A percentile compares a stretch with the other conserved stretches of the same genome.
Conservation (phyloP, 1,140 invertebrate species). For the Musca vetustissima region DNA sequence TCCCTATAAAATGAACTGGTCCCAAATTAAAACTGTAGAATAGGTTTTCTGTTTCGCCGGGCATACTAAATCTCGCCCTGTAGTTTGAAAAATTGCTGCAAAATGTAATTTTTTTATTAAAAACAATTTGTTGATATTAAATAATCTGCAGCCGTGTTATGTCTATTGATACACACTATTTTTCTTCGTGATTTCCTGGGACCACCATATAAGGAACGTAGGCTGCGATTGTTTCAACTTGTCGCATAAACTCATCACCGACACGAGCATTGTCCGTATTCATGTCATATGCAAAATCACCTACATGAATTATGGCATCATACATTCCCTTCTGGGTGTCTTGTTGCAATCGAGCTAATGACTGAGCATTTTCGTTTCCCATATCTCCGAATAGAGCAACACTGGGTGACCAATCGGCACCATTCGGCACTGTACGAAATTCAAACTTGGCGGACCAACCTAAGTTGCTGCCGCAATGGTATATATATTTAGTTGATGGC, state of each 20-base stretch:
- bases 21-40: constrained; percentile 93
- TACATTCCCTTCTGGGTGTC: constrained; percentile 79
- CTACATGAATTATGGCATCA: constrained; percentile 90
- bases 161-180: constrained; percentile 70
- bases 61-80: constrained; percentile 86
- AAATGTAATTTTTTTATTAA: constrained; percentile 36
- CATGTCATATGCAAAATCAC: constrained; percentile 97
- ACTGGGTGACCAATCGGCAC: constrained; percentile 72
- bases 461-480: constrained; percentile 77
- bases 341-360: constrained; percentile 75
- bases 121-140: constrained; percentile 5
- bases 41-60: constrained; percentile 73
- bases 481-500: constrained; percentile 70
- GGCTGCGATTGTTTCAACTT: constrained; percentile 84
- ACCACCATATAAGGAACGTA: constrained; percentile 91
- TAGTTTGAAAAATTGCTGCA: constrained; percentile 87
- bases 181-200: constrained; percentile 89
- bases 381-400: constrained; percentile 90
- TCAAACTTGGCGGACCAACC: constrained; percentile 82
- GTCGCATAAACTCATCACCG: constrained; percentile 90
- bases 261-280: constrained; percentile 73
- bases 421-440: constrained; percentile 69
- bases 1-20: constrained; percentile 86
- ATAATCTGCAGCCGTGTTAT: too few species aligned
- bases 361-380: constrained; percentile 87